These are phyloP conservation scores for Carposina sasakii DNA, from an alignment of 1,140 invertebrate genomes.

Conservation along the genomic window DNA sequence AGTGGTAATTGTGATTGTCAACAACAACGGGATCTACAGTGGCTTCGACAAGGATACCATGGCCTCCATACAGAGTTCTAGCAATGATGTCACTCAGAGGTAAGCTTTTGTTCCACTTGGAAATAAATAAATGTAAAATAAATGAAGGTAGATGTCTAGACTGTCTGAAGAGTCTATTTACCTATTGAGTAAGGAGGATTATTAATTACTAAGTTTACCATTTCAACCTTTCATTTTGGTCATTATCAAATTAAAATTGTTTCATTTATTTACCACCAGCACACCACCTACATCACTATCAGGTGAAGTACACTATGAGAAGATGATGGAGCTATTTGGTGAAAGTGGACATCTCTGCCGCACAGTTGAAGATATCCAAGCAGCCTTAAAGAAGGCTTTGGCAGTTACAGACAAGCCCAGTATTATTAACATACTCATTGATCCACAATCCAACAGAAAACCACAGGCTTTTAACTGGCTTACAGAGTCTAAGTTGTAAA, in stretches of 20 bases:
- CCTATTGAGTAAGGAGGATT: too few species aligned
- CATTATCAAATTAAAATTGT: conserved; percentile 11
- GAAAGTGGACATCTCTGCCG: conserved; percentile 85
- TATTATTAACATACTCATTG: conserved; percentile 94
- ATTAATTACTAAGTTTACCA: not conserved
- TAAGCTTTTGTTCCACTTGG: conserved; percentile 70
- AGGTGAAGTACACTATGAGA: conserved; percentile 88
- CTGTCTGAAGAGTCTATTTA: too few species aligned
- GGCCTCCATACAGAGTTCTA: conserved; percentile 77
- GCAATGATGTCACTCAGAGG: conserved; percentile 78
- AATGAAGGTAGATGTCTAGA: too few species aligned
- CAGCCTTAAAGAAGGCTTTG: conserved; percentile 79
- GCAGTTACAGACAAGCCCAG: conserved; percentile 81
- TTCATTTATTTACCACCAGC: conserved; percentile 70
- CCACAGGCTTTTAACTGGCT: conserved; percentile 93
- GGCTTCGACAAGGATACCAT: conserved; percentile 87
- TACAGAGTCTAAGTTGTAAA: conserved; percentile 90
- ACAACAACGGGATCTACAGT: conserved; percentile 96
- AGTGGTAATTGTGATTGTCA: conserved; percentile 92
- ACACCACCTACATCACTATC: conserved; percentile 86
- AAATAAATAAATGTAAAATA: too few species aligned
- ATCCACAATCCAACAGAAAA: conserved; percentile 90
- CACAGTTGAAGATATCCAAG: conserved; percentile 82
- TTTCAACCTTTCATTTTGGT: conserved; percentile 11
- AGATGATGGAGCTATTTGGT: conserved; percentile 90